Percentiles rank a stretch among this genome's conserved stretches.
These are phyloP conservation scores for Lycodopsis pacificus DNA, from an alignment of 2,797 vertebrate genomes.

Conservation along the genomic window DNA sequence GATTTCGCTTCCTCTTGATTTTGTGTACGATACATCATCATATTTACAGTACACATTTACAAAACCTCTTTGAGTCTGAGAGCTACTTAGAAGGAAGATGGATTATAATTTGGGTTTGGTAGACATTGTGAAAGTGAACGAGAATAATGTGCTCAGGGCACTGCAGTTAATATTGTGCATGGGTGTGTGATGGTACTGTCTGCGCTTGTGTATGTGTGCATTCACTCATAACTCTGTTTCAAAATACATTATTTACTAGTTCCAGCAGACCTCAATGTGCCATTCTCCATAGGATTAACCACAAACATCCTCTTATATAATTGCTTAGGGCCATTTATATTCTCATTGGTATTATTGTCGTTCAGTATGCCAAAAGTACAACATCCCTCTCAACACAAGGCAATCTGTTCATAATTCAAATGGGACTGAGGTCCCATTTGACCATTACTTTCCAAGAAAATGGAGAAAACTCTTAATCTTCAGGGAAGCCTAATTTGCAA, in stretches of 20 bases:
- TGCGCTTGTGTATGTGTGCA: not conserved
- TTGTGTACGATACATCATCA: not conserved
- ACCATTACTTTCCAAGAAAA: constrained; percentile 10
- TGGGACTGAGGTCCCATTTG: constrained; percentile 9
- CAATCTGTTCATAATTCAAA: constrained; percentile 8
- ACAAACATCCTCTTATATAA: not conserved
- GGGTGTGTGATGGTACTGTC: not conserved
- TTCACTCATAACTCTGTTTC: not conserved
- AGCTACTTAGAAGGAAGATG: constrained; percentile 14
- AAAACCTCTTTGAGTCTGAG: constrained; percentile 7
- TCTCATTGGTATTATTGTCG: not conserved
- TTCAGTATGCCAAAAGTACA: not conserved
- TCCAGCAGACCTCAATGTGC: not conserved
- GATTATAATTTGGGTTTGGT: constrained; percentile 10
- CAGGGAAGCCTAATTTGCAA: constrained; percentile 20
- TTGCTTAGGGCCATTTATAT: not conserved
- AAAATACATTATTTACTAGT: not conserved
- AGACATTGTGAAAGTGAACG: not conserved
- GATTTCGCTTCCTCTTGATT: not conserved
- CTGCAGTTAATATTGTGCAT: not conserved
- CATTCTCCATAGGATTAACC: not conserved
- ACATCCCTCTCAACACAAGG: not conserved
- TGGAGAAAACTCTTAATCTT: not conserved
- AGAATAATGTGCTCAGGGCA: constrained; percentile 1
- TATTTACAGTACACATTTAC: constrained; percentile 3